phyloP scores from a whole-genome alignment of 2,113 vertebrate genomes.

The Chamaetylas fuelleborni region DNA sequence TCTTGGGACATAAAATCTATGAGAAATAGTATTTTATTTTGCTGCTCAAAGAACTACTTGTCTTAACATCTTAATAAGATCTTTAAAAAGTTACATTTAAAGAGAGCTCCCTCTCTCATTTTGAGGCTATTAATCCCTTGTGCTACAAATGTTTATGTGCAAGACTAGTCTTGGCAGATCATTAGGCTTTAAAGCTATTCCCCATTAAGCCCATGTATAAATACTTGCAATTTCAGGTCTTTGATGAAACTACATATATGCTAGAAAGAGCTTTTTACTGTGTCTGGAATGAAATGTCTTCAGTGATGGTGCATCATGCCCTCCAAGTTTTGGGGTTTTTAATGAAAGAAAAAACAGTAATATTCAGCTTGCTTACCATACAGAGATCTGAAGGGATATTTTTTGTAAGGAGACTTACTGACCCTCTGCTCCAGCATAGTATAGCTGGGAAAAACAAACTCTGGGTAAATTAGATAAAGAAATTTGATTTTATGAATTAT shows the following conservation, averaged over 20 bases:
- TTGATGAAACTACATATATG: not conserved
- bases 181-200: not conserved
- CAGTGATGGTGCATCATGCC: not conserved
- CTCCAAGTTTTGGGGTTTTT: not conserved
- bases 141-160: conserved; percentile 13
- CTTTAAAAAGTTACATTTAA: not conserved
- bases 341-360: not conserved
- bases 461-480: not conserved
- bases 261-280: not conserved
- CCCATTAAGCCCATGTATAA: not conserved
- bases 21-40: conserved; percentile 6
- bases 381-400: not conserved
- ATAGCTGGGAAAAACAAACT: not conserved
- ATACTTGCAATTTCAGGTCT: not conserved
- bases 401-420: not conserved
- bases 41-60: not conserved
- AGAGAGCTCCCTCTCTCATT: not conserved
- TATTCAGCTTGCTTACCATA: accelerated
- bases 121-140: not conserved
- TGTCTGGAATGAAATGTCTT: not conserved
- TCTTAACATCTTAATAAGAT: not conserved
- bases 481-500: not conserved
- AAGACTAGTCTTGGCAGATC: not conserved
- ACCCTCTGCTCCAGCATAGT: not conserved
- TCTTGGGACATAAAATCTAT: not conserved